phyloP scores from a whole-genome alignment of 2,113 vertebrate genomes.

The Hymenochirus boettgeri region DNA sequence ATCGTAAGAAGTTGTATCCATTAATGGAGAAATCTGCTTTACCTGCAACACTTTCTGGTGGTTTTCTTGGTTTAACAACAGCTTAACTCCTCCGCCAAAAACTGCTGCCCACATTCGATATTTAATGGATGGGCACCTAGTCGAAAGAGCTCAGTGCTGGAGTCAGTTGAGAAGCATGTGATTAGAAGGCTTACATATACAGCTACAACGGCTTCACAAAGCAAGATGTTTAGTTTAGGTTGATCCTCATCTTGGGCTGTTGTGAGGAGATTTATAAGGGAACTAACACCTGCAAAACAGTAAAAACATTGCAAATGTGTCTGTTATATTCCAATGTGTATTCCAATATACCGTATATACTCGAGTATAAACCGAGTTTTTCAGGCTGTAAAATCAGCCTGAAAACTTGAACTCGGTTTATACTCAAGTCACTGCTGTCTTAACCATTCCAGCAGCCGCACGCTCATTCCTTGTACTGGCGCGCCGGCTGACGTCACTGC shows the following conservation, averaged over 20 bases:
- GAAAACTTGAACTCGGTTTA: no score
- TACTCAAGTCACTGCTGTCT: no score
- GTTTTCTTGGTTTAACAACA: constrained; percentile 83
- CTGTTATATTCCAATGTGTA: no score
- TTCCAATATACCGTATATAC: no score
- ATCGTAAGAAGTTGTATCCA: no score
- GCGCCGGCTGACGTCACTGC: no score
- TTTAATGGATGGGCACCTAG: constrained; percentile 92
- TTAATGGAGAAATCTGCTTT: no score
- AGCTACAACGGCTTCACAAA: constrained; percentile 91
- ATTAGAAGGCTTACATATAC: constrained; percentile 92
- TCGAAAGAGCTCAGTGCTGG: constrained; percentile 87
- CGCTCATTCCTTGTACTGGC: no score
- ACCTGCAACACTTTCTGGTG: constrained; percentile 83
- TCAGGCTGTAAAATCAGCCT: no score
- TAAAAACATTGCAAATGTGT: no score
- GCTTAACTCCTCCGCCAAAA: constrained; percentile 89
- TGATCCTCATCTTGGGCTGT: constrained; percentile 90
- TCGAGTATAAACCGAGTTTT: no score
- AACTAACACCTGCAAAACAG: constrained; percentile 78
- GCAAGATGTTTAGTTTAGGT: constrained; percentile 79
- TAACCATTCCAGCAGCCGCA: no score
- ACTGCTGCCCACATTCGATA: constrained; percentile 94
- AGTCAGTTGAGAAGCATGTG: constrained; percentile 89
- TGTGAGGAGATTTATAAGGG: constrained; percentile 84